Conservation (phyloP, 2,888 invertebrate genomes). For the Leucophora obtusa region DNA sequence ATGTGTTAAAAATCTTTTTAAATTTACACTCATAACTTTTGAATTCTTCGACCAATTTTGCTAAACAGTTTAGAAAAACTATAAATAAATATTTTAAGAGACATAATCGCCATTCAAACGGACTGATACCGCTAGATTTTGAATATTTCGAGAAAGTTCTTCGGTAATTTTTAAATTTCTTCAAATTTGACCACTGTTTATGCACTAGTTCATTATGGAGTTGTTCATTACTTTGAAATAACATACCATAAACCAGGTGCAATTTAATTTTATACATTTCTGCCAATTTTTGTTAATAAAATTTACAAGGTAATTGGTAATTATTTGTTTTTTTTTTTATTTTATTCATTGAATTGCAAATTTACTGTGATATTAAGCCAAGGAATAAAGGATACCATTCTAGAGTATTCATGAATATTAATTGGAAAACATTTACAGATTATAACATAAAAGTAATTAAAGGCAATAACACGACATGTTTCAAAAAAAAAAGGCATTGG, state of each 20-base stretch:
- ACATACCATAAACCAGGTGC: conserved; percentile 47
- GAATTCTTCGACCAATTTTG: no score
- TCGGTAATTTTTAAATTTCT: no score
- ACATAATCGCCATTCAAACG: no score
- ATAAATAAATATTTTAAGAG: no score
- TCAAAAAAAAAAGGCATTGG: conserved; percentile 1
- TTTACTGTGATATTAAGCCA: conserved; percentile 18
- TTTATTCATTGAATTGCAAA: conserved; percentile 16
- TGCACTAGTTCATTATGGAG: not conserved
- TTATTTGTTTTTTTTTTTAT: conserved; percentile 7
- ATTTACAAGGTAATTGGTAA: conserved; percentile 29
- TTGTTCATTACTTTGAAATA: conserved; percentile 31
- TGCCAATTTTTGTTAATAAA: conserved; percentile 17
- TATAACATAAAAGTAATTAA: not conserved
- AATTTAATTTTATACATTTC: conserved; percentile 15
- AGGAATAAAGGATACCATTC: not conserved
- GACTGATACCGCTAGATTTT: no score
- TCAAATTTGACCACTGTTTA: not conserved
- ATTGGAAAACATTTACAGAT: not conserved
- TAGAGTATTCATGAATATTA: not conserved
- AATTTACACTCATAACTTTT: no score
- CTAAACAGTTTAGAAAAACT: no score
- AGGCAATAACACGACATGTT: not conserved
- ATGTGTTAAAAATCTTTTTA: no score
- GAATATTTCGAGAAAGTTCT: no score